Base-by-base conservation (phyloP, 2,113 vertebrate genomes). In the Otis tarda region DNA sequence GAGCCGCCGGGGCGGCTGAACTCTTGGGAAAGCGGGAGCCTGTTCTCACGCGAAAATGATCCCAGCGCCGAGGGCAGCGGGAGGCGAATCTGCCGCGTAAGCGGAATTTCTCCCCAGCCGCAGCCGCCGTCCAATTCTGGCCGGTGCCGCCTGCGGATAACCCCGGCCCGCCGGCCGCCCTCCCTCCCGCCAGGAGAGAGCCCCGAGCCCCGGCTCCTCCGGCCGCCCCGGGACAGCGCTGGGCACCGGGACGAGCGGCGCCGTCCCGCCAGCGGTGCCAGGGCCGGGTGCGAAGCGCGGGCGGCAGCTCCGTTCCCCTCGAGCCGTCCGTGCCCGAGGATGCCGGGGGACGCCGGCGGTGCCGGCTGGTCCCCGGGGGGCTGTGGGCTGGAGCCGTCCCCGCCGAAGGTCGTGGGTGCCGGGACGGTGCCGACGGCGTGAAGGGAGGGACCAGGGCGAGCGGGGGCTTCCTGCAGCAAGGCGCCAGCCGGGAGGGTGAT, bases 81-180 rank as follows among this genome's bases (percentile, higher is more conserved):
- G 90, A 71, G 82, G 80, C 67, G 7, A 89, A 94, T 68, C 85
- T 86, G 94, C 93, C 30, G 80, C 74, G 64, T 82, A 52, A 89
- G 93, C 92, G 61, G 78, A 93, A 95, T 85, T 82, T 67, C 91
- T 77, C 83, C 82, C 55, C 85, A 8, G 56, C 57, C 78, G n/a
- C 78, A 91, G 85, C 79, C 90, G 90, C 91, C 52, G 31, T 86
- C 61, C 88, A 39, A 61, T 45, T 69, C 76, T 60, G 56, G n/a
- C 60, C 24, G 6, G 45, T 41, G 74, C 55, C 21, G 39, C 88
- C 88, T 78, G 80, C 10, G 10, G 89, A 35, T 74, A 31, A 87
- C 30, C 63, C 82, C 4, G 37, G 21, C 27, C n/a, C 1, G 2
- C 19, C 22, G 20, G 55, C 69, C 4, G 4, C 15, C 14, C 37